Evolutionary conservation across 2,113 vertebrate genomes (phyloP).

Genomic region (Gallinago undulata): DNA sequence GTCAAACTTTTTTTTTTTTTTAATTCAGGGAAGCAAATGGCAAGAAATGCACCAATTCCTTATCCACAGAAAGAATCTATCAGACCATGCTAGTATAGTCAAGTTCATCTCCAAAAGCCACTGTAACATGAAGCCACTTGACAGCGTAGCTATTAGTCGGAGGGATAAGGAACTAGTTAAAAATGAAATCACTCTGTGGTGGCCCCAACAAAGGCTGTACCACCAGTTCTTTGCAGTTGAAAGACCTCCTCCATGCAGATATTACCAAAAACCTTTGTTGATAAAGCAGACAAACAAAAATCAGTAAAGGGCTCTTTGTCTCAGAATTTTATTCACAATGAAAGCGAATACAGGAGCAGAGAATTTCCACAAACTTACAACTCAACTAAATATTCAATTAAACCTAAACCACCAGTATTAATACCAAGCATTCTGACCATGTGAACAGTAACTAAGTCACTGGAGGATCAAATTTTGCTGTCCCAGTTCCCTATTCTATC

Average conservation of each 20-base stretch:
- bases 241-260: neutral
- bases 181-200: neutral
- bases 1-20: neutral
- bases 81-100: neutral
- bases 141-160: neutral
- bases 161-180: neutral
- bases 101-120: neutral
- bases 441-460: neutral
- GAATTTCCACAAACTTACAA: neutral
- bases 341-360: neutral
- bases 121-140: neutral
- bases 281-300: neutral
- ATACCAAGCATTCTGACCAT: rapidly evolving
- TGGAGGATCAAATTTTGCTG: neutral
- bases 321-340: neutral
- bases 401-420: neutral
- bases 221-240: neutral
- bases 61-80: neutral
- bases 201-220: neutral
- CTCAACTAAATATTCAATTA: neutral
- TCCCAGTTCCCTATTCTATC: neutral
- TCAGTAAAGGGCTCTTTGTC: neutral
- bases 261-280: neutral
- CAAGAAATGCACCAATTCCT: neutral
- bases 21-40: neutral